Conservation (phyloP, 2,797 vertebrate species). For the Acanthis flammea region DNA sequence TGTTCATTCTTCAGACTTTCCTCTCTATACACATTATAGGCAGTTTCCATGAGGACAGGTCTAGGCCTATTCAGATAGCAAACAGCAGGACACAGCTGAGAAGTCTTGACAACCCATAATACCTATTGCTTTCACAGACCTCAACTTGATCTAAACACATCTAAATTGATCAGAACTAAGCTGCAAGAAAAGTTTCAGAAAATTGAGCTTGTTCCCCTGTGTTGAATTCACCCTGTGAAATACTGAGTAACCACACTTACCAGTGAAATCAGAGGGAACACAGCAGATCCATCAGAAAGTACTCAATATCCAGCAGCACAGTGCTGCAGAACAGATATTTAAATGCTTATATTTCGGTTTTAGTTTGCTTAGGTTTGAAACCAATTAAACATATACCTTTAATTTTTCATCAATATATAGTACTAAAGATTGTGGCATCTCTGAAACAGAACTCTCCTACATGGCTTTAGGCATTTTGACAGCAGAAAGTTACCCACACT, state of each 20-base stretch:
- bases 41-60: not conserved
- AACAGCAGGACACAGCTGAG: not conserved
- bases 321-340: not conserved
- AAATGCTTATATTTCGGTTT: not conserved
- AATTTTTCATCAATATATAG: not conserved
- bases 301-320: not conserved
- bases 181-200: not conserved
- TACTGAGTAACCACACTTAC: not conserved
- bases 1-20: not conserved
- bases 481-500: not conserved
- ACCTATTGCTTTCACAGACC: not conserved
- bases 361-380: not conserved
- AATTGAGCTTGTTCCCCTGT: not conserved
- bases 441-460: not conserved
- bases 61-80: not conserved
- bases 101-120: not conserved
- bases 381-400: not conserved
- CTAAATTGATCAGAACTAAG: not conserved
- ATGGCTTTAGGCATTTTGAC: not conserved
- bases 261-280: not conserved
- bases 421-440: not conserved
- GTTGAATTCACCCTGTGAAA: not conserved
- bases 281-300: not conserved
- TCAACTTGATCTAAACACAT: not conserved
- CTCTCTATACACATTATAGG: not conserved